Base-by-base conservation (phyloP, 2,113 vertebrate genomes). In the Dromas ardeola region DNA sequence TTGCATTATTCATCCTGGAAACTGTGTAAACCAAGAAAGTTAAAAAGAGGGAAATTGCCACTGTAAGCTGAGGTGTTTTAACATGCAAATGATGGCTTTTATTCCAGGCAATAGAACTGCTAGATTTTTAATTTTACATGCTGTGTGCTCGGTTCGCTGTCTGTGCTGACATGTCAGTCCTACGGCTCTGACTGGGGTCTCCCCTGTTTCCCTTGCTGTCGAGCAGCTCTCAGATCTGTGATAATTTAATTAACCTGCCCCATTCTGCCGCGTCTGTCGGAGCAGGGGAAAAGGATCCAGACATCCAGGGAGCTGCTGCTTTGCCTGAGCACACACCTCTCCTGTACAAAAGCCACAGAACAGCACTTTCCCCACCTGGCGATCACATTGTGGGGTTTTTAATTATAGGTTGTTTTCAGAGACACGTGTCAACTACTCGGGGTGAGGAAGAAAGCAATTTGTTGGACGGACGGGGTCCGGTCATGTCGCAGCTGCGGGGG, bases 1-100 rank as follows among this genome's bases (percentile, higher is more conserved):
- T 85, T 84, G 85, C 79, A 56, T 91, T 97, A 95, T 90, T 90
- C 95, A 84, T 96, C 91, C 96, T 87, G 93, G 90, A 72, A 93
- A 65, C 59, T 32, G 61, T 43, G 38, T 94, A 81, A 92, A 96
- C 71, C 38, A 36, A 62, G 78, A 18, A 86, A 79, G 83, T 26
- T 38, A 72, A 70, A 74, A 67, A 63, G 79, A 80, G 17, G 34
- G 49, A 63, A 66, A 45, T 30, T n/a, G 72, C 65, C 42, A 10
- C 65, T 52, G 27, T 11, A 27, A 66, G 66, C 61, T 1, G 10
- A 49, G 5, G n/a, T 70, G 59, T 32, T 71, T 71, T 20, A 56
- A 71, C 36, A 58, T 81, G 71, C 69, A 81, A 89, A 92, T 81
- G 42, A 21, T 3, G 25, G 36, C 23, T 70, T 85, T 78, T 71